Evolutionary conservation across 2,797 vertebrate genomes (phyloP).

Genomic region (Fistularia tabacaria): DNA sequence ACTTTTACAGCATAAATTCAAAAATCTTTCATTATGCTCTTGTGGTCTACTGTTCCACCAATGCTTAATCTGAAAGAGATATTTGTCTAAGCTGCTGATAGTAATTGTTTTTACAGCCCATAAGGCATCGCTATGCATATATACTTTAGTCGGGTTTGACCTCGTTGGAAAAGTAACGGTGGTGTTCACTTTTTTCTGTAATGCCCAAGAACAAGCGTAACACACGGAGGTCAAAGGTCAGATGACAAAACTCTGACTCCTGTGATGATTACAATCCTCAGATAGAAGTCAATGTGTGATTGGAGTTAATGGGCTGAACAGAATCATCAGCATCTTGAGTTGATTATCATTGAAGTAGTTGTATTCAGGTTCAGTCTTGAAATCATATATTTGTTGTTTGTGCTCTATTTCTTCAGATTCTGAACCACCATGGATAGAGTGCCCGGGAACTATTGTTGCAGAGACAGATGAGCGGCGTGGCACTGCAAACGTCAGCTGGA

Average conservation of each 20-base stretch:
- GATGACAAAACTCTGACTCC: slow-evolving; percentile 44
- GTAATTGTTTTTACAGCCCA: too few species aligned
- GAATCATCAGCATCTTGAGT: slow-evolving; percentile 6
- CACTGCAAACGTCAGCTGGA: slow-evolving; percentile 86
- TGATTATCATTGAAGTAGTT: too few species aligned
- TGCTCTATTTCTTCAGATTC: slow-evolving; percentile 69
- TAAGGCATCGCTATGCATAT: too few species aligned
- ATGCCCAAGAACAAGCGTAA: slow-evolving; percentile 21
- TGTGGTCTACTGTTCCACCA: too few species aligned
- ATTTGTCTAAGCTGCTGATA: too few species aligned
- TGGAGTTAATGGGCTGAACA: not conserved
- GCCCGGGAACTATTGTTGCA: slow-evolving; percentile 81
- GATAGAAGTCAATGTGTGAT: slow-evolving; percentile 11
- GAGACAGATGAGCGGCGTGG: slow-evolving; percentile 84
- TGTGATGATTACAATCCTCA: slow-evolving; percentile 29
- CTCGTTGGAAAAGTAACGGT: too few species aligned
- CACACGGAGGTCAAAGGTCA: slow-evolving; percentile 29
- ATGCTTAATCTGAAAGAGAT: too few species aligned
- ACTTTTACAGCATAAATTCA: too few species aligned
- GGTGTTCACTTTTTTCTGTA: slow-evolving; percentile 2
- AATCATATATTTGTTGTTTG: too few species aligned
- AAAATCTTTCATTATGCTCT: too few species aligned
- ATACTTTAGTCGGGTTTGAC: too few species aligned
- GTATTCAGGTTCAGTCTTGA: too few species aligned
- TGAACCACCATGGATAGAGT: slow-evolving; percentile 84